Evolutionary conservation across 2,113 vertebrate genomes (phyloP).

Genomic region (Daboia siamensis): DNA sequence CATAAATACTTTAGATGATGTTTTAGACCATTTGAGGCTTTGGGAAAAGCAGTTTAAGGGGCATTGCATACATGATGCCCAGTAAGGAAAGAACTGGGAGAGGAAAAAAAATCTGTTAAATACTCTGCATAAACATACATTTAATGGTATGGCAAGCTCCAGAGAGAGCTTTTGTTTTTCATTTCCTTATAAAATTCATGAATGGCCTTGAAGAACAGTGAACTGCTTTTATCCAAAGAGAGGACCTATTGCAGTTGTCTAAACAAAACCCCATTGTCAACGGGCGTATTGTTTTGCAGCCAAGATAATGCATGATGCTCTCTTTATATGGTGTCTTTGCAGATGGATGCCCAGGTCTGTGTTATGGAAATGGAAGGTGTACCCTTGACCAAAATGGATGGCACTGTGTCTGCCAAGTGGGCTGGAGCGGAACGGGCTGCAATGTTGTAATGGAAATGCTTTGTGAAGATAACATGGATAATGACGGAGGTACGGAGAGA

Average conservation of each 20-base stretch:
- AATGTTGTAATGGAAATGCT: constrained; percentile 97
- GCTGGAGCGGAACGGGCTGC: constrained; percentile 94
- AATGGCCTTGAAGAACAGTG: not conserved
- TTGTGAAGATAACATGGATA: constrained; percentile 93
- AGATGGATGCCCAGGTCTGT: constrained; percentile 96
- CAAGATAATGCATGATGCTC: not conserved
- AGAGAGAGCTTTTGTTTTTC: not conserved
- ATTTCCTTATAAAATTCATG: not conserved
- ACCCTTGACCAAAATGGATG: constrained; percentile 97
- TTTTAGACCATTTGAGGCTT: not conserved
- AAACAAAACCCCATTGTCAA: not conserved
- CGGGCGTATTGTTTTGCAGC: not conserved
- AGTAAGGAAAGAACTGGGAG: not conserved
- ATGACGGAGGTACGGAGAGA: constrained; percentile 86
- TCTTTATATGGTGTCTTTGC: constrained; percentile 11
- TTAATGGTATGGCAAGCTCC: not conserved
- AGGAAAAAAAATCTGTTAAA: not conserved
- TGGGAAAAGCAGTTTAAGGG: not conserved
- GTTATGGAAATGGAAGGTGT: constrained; percentile 94
- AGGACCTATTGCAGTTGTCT: too few species aligned
- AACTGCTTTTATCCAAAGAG: not conserved
- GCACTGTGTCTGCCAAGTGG: constrained; percentile 95
- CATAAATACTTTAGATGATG: not conserved
- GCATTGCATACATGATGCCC: not conserved
- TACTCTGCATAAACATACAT: not conserved